Base-by-base conservation (phyloP, 2,113 vertebrate species). In the Dromiciops gliroides region DNA sequence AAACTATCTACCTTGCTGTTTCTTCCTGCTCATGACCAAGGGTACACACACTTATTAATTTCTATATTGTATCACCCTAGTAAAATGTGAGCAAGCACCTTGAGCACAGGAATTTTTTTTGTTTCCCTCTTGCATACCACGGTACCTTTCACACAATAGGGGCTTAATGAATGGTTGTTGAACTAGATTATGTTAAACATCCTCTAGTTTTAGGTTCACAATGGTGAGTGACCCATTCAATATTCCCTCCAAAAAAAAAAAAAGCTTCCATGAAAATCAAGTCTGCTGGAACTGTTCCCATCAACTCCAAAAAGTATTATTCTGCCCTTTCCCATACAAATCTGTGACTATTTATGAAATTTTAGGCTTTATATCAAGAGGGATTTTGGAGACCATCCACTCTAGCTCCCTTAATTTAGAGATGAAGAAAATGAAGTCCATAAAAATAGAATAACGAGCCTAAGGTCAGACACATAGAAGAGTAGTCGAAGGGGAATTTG, bases 161-260 rank as follows among this genome's bases (percentile, higher is more conserved):
- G 31, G 44, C 83, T 75, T 89, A 16, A 89, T 83, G 51, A 47
- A 67, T 31, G 50, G 47, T 11, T 50, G n/a, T 22, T 44, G 89
- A 92, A 88, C 8, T 52, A 50, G 52, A 90, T 91, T 48, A 96
- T 83, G n/a, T 94, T 47, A 56, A 89, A 90, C 47, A 51, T 23
- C n/a, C 2, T 83, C 67, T 22, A 44, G 19, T 83, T 44, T 44
- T 44, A 44, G 16, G n/a, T 23, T 83, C 16, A 83, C 44, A 19
- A 83, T n/a, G n/a, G 37, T 8, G n/a, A 19, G 19, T 44, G 67
- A 83, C 37, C n/a, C 19, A 44, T 83, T 83, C n/a, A 83, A 83
- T 19, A 83, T 83, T 83, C 11, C 37, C n/a, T 44, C 22, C 5
- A 11, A 44, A 44, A 44, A 44, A 83, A 37, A 31, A 60, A 37